Percentiles rank a stretch among this genome's conserved stretches.
These are phyloP conservation scores for Pseudomyrmex pallidus DNA, from an alignment of 1,140 invertebrate species.

Conservation along the genomic window DNA sequence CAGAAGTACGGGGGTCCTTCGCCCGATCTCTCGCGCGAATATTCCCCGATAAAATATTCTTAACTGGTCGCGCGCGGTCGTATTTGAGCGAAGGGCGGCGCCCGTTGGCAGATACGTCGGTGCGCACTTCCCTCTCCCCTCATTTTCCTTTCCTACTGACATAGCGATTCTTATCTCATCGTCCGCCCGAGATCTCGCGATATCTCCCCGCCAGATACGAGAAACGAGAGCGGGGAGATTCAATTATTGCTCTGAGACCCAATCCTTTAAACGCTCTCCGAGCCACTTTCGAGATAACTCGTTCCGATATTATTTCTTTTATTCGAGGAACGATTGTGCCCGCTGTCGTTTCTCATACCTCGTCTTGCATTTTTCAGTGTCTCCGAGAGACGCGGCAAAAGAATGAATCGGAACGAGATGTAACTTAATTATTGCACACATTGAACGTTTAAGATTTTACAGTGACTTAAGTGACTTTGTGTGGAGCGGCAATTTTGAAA, in stretches of 20 bases:
- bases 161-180: slow-evolving; percentile 61
- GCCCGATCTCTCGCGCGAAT: slow-evolving; percentile 62
- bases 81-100: slow-evolving; percentile 68
- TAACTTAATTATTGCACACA: not conserved
- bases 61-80: slow-evolving; percentile 65
- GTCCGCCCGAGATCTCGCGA: slow-evolving; percentile 49
- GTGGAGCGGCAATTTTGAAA: not conserved
- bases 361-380: slow-evolving; percentile 14
- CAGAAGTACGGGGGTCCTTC: slow-evolving; percentile 33
- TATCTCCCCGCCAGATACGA: slow-evolving; percentile 37
- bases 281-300: slow-evolving; percentile 68
- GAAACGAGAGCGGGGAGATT: slow-evolving; percentile 49
- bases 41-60: slow-evolving; percentile 79
- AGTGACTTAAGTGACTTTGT: too few relatives aligned
- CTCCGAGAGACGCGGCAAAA: not conserved
- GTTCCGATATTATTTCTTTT: slow-evolving; percentile 59
- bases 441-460: not conserved
- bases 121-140: not conserved
- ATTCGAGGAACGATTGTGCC: slow-evolving; percentile 29
- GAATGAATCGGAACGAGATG: not conserved
- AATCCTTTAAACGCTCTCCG: slow-evolving; percentile 69
- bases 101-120: slow-evolving; percentile 62
- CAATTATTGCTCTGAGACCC: slow-evolving; percentile 57
- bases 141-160: slow-evolving; percentile 52
- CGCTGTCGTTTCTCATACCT: slow-evolving; percentile 1